Conservation (phyloP, 2,888 invertebrate species). For the Spodoptera littoralis region DNA sequence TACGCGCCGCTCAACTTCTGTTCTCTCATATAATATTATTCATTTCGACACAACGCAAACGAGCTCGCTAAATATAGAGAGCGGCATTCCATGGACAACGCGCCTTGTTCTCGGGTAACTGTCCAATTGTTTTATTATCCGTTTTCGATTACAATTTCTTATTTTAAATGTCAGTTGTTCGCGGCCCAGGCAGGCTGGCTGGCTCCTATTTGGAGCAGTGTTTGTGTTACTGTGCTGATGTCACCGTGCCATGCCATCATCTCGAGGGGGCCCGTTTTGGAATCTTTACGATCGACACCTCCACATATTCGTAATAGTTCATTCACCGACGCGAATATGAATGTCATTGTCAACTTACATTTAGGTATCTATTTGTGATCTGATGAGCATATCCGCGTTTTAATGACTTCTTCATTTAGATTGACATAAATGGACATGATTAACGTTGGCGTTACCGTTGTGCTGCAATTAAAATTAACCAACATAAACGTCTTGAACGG, state of each 20-base stretch:
- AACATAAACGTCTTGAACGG: neutral
- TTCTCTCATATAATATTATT: conserved; percentile 83
- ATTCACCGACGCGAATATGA: conserved; percentile 80
- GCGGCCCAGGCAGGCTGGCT: conserved; percentile 54
- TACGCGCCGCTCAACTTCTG: conserved; percentile 82
- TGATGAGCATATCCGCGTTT: conserved; percentile 58
- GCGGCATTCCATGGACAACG: conserved; percentile 78
- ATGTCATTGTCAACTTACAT: conserved; percentile 77
- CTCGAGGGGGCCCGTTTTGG: conserved; percentile 80
- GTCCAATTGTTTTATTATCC: conserved; percentile 79
- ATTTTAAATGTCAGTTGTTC: conserved; percentile 75
- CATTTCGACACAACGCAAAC: conserved; percentile 81
- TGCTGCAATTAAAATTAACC: conserved; percentile 1
- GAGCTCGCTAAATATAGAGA: conserved; percentile 84
- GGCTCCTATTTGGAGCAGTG: conserved; percentile 73
- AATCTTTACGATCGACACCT: conserved; percentile 85
- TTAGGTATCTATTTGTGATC: conserved; percentile 68
- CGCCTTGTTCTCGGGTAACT: conserved; percentile 74
- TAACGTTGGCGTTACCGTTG: conserved; percentile 31
- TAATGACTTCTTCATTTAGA: conserved; percentile 53
- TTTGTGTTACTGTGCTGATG: conserved; percentile 77
- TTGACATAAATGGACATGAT: conserved; percentile 28
- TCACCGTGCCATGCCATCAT: conserved; percentile 79
- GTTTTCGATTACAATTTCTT: conserved; percentile 76
- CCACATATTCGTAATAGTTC: conserved; percentile 83